These are phyloP conservation scores for Chionis minor DNA, from an alignment of 2,113 vertebrate species.

Conservation along the genomic window DNA sequence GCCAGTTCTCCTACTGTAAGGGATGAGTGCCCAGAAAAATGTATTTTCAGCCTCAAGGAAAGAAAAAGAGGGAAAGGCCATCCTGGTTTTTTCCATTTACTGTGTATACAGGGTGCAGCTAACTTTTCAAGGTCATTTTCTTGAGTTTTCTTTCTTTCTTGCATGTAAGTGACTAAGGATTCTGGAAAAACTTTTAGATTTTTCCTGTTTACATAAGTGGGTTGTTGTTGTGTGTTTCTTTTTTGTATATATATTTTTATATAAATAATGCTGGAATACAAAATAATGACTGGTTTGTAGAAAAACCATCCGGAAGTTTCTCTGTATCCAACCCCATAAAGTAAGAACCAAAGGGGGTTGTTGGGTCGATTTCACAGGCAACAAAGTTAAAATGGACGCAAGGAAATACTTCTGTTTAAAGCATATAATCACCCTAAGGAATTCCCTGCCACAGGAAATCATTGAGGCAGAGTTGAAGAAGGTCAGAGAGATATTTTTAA, in stretches of 20 bases:
- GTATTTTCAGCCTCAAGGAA: not conserved
- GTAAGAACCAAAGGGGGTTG: not conserved
- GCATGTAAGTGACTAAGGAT: not conserved
- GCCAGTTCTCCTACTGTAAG: not conserved
- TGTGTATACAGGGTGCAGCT: not conserved
- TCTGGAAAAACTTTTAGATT: conserved; percentile 45
- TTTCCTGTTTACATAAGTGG: not conserved
- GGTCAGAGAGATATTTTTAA: conserved; percentile 53
- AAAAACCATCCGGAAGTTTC: not conserved
- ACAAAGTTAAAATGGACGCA: conserved; percentile 43
- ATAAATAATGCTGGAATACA: conserved; percentile 13
- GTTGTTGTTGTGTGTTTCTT: not conserved
- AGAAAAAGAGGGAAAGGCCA: not conserved
- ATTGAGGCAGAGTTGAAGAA: conserved; percentile 17
- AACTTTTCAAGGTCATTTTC: not conserved
- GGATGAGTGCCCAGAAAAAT: not conserved
- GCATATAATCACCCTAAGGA: conserved; percentile 49
- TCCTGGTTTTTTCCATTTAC: not conserved
- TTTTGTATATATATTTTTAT: not conserved
- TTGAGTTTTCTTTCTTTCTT: not conserved
- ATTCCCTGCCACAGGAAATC: conserved; percentile 53
- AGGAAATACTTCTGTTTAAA: conserved; percentile 57
- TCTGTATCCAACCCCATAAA: not conserved
- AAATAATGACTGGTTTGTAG: conserved; percentile 27
- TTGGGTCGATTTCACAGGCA: conserved; percentile 10